phyloP scores from a whole-genome alignment of 2,797 vertebrate species.

The Gymnothorax javanicus region DNA sequence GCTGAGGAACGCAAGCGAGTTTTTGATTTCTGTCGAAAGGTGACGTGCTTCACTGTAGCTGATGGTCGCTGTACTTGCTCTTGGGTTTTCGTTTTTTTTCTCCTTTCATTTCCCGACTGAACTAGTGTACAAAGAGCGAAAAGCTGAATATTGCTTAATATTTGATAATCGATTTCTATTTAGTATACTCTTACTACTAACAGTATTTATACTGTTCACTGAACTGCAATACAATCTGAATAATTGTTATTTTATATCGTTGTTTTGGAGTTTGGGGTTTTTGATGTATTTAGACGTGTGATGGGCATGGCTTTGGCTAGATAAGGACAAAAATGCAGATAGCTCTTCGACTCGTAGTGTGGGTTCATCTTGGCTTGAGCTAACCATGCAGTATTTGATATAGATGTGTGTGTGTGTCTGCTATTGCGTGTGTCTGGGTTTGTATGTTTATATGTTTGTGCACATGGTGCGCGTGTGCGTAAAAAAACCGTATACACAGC shows the following conservation, averaged over 20 bases:
- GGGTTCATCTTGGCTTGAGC: slow-evolving; percentile 92
- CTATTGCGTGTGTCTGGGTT: background rate
- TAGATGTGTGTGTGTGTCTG: slow-evolving; percentile 64
- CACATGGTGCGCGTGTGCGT: slow-evolving; percentile 40
- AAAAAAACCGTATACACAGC: slow-evolving; percentile 65
- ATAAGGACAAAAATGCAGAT: slow-evolving; percentile 83
- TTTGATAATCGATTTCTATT: slow-evolving; percentile 92
- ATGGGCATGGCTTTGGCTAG: slow-evolving; percentile 92
- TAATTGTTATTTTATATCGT: slow-evolving; percentile 79
- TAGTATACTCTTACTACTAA: slow-evolving; percentile 82
- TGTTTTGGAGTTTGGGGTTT: slow-evolving; percentile 78
- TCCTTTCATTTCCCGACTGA: slow-evolving; percentile 72
- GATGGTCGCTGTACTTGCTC: slow-evolving; percentile 85
- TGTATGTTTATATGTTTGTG: background rate
- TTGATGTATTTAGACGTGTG: slow-evolving; percentile 83
- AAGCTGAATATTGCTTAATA: slow-evolving; percentile 89
- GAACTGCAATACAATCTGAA: slow-evolving; percentile 94
- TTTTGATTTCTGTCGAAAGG: slow-evolving; percentile 74
- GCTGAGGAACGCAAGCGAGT: slow-evolving; percentile 69
- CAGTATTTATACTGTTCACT: slow-evolving; percentile 90
- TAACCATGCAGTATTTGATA: slow-evolving; percentile 98
- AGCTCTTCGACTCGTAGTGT: slow-evolving; percentile 79
- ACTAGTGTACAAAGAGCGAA: slow-evolving; percentile 87
- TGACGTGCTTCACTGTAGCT: slow-evolving; percentile 89
- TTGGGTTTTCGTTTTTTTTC: slow-evolving; percentile 66